Percentiles rank a stretch among this genome's conserved stretches.
phyloP scores from a whole-genome alignment of 2,113 vertebrate genomes.

The Phyllopteryx taeniolatus region DNA sequence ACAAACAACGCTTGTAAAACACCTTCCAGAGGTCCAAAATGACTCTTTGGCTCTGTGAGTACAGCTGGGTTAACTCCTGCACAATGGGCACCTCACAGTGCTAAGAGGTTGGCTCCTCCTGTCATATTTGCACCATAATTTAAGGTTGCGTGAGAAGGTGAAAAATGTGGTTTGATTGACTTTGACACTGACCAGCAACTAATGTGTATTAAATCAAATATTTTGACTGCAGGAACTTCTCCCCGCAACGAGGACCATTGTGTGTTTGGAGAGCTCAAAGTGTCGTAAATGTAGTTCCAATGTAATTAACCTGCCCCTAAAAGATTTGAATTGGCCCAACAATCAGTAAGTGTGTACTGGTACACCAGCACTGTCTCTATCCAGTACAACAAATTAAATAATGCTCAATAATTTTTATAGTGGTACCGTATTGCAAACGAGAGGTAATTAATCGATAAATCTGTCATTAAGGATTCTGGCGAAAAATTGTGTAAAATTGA shows the following conservation, averaged over 20 bases:
- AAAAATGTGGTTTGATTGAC: constrained; percentile 6
- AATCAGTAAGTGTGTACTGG: too few species aligned
- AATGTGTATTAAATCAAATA: not conserved
- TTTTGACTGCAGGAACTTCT: not conserved
- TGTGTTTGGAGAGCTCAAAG: too few species aligned
- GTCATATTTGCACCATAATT: constrained; percentile 16
- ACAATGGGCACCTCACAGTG: constrained; percentile 49
- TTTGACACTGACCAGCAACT: not conserved
- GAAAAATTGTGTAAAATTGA: too few species aligned
- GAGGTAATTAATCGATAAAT: too few species aligned
- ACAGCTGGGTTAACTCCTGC: constrained; percentile 48
- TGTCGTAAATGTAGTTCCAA: too few species aligned
- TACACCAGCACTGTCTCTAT: too few species aligned
- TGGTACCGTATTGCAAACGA: too few species aligned
- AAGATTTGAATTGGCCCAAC: too few species aligned
- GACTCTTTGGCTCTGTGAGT: constrained; percentile 60
- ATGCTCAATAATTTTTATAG: too few species aligned
- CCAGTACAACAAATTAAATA: too few species aligned
- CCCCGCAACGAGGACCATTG: not conserved
- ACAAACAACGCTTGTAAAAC: constrained; percentile 50
- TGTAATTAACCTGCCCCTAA: too few species aligned
- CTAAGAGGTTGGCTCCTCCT: constrained; percentile 37
- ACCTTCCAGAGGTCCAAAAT: constrained; percentile 52
- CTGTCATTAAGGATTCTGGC: too few species aligned
- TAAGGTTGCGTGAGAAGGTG: constrained; percentile 36